A percentile compares a stretch with the other conserved stretches of the same genome.
Conservation (phyloP, 2,797 vertebrate species). For the Pelochelys cantorii region DNA sequence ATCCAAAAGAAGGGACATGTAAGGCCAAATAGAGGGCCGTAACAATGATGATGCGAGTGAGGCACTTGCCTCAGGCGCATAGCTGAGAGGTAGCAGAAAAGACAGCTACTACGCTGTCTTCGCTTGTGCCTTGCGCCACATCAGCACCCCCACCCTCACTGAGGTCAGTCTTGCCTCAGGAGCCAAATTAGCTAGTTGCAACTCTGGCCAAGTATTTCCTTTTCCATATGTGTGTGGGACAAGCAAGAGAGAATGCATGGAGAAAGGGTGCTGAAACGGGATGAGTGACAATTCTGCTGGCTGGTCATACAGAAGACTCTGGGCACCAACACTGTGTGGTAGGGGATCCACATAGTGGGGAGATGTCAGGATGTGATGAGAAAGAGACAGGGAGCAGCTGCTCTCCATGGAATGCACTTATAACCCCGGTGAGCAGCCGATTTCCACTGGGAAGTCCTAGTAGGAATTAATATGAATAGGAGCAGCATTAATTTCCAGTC, state of each 20-base stretch:
- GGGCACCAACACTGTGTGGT: background rate
- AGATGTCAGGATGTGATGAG: background rate
- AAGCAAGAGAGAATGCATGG: background rate
- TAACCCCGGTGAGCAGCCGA: background rate
- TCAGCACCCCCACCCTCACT: too few relatives aligned
- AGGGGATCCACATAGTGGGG: background rate
- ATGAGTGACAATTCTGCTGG: background rate
- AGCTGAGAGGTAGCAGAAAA: too few relatives aligned
- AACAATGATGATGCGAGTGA: too few relatives aligned
- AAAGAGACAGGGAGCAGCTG: background rate
- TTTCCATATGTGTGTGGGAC: background rate
- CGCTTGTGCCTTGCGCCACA: too few relatives aligned
- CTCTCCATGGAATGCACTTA: accelerated
- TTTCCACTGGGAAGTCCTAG: background rate
- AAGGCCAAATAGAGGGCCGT: background rate
- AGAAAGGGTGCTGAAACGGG: accelerated
- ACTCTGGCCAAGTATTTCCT: background rate
- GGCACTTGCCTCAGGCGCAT: too few relatives aligned
- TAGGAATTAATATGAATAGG: background rate
- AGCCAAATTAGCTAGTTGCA: too few relatives aligned
- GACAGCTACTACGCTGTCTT: too few relatives aligned
- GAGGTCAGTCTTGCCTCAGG: too few relatives aligned
- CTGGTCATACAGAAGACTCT: background rate
- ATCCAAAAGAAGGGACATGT: background rate
- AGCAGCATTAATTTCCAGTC: background rate